A percentile compares a stretch with the other conserved stretches of the same genome.
Conservation (phyloP, 1,140 invertebrate genomes). For the Brachionus plicatilis region DNA sequence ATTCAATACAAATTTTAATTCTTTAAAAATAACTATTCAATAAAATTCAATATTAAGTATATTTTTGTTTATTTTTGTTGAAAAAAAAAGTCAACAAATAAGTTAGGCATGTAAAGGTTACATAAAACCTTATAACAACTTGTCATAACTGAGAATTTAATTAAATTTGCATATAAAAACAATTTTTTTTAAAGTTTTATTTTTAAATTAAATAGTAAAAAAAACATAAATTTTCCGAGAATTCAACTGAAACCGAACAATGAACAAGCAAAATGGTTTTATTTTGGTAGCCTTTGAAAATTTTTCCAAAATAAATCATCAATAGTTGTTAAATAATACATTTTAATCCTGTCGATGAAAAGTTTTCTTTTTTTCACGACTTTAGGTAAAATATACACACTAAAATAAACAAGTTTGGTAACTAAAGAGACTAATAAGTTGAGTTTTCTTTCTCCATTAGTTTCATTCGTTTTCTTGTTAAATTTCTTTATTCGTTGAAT, state of each 20-base stretch:
- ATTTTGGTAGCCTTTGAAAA: background rate
- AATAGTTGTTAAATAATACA: background rate
- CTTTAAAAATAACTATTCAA: background rate
- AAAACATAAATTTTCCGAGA: background rate
- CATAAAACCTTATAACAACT: constrained; percentile 3
- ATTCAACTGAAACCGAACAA: background rate
- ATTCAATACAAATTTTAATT: background rate
- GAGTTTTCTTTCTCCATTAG: background rate
- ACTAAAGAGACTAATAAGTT: constrained; percentile 36
- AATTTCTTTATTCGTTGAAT: background rate
- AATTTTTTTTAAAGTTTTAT: constrained; percentile 22
- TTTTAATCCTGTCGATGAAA: constrained; percentile 10
- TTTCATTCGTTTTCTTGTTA: background rate
- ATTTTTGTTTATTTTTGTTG: background rate
- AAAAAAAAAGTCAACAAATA: background rate
- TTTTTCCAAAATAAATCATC: background rate
- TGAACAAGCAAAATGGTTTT: background rate
- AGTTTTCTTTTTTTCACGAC: background rate
- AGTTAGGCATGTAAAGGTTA: constrained; percentile 20
- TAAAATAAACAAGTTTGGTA: constrained; percentile 27
- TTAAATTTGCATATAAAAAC: constrained; percentile 40
- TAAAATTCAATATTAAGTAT: background rate
- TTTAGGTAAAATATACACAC: constrained; percentile 15
- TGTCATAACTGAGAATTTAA: constrained; percentile 40
- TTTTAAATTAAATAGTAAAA: background rate